Base-by-base conservation (phyloP, 1,140 invertebrate species). In the Frieseomelitta varia region DNA sequence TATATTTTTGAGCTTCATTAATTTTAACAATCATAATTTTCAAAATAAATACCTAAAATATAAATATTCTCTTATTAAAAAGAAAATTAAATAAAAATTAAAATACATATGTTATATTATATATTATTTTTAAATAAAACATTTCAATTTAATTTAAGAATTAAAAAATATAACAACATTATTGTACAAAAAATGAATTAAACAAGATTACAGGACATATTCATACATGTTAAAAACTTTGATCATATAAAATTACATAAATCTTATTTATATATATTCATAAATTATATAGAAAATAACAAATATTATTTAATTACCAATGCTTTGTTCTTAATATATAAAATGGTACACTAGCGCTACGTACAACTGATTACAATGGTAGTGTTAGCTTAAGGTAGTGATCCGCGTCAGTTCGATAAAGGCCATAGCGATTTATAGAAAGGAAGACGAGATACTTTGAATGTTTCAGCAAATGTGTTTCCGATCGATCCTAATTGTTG, bases 391-490 rank as follows among this genome's bases (percentile, higher is more conserved):
- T 61, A 14, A 30, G 24, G 8, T n/a, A n/a, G 12, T 0, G 12
- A 4, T n/a, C n/a, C 65, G 81, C 81, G 81, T 84, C 67, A 79
- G 81, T 84, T 71, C 67, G 47, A 84, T 56, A 79, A 63, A 72
- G 47, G 30, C 56, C 65, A 55, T 61, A 84, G 56, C 55, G 67
- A 84, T 72, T 79, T 63, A 24, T 17, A 39, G 8, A 39, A 24
- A 53, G 24, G 14, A 55, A 79, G 24, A 30, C 14, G 19, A 63
- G 39, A 84, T 58, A 71, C 68, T 24, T 55, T 71, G 74, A 78
- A 83, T 69, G 81, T 78, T 61, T 53, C 47, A 58, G 79, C 81
- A 84, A 84, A 84, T 84, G 81, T 78, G 67, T 68, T 39, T 71
- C 72, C 67, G 19, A 79, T 61, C 39, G 39, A 61, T 12, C 15